A percentile compares a stretch with the other conserved stretches of the same genome.
Conservation (phyloP, 2,888 invertebrate genomes). For the Masnerella sp. region DNA sequence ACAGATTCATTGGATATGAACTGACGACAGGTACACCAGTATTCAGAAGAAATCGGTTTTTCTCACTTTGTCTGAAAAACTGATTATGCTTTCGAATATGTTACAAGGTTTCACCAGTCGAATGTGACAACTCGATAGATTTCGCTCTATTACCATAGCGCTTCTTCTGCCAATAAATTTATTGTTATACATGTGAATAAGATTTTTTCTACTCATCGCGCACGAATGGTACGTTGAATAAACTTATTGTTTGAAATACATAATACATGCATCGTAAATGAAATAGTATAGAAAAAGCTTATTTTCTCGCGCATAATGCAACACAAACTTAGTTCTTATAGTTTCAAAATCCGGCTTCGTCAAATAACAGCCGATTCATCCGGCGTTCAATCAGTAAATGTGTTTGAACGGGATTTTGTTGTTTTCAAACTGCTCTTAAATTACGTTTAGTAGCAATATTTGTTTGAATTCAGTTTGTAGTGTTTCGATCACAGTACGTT, state of each 20-base stretch:
- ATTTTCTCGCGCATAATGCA: constrained; percentile 10
- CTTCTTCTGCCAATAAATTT: constrained; percentile 11
- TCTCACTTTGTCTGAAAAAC: not conserved
- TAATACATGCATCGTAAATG: constrained; percentile 6
- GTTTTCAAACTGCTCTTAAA: not conserved
- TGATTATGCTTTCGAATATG: constrained; percentile 3
- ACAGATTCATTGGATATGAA: not conserved
- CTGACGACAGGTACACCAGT: no score
- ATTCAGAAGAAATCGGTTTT: not conserved
- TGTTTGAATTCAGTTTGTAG: not conserved
- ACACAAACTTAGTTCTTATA: not conserved
- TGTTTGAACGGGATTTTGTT: not conserved
- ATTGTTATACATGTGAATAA: constrained; percentile 12
- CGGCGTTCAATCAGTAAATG: constrained; percentile 3
- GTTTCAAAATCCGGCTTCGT: not conserved
- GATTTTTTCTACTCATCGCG: constrained; percentile 4
- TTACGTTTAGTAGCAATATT: not conserved
- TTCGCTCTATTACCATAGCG: not conserved
- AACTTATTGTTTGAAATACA: constrained; percentile 21
- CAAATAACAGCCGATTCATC: not conserved
- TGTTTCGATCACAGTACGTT: not conserved
- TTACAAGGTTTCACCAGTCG: constrained; percentile 1
- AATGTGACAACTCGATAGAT: not conserved
- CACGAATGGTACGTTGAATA: not conserved
- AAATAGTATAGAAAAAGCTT: not conserved